Evolutionary conservation across 2,888 invertebrate species (phyloP), one percentile per base, ranked within the genome.

Genomic region (Apamea epomidion): DNA sequence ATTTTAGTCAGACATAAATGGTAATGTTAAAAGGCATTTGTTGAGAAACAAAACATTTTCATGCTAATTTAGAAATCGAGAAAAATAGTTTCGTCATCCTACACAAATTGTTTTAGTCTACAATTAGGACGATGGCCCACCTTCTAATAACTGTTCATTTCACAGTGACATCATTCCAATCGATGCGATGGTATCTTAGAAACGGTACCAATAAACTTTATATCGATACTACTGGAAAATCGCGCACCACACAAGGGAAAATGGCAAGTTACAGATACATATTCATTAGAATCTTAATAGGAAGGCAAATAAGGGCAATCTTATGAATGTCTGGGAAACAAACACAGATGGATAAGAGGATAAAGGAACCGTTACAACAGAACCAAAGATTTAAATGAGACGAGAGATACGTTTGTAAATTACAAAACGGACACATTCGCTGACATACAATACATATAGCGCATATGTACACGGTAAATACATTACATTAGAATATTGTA

Each of bases 341-440:
- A 84, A 88, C 83, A 80, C 82, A 83, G 90, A 90, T 90, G 83
- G 83, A 87, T 78, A 84, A 88, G 85, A 85, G 87, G 90, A 88
- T 90, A 90, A 88, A 88, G 80, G 87, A 71, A 90, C 90, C 87
- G 88, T 87, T 89, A 87, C 86, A 83, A 87, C 90, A 90, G 92
- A 91, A 88, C 80, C 76, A 90, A 92, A 93, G 91, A 89, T 90
- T 88, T 89, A 87, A 87, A 89, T 83, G 83, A 91, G 89, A 87
- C 89, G 88, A 92, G 90, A 91, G 89, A 88, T 89, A 90, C 87
- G 88, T 88, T 82, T 90, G 90, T 88, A 89, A 90, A 89, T 90
- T 90, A 91, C 89, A 87, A 78, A 88, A 90, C 90, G 87, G 84
- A 86, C 85, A 85, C 83, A 84, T 84, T 82, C 81, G 82, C 86